Evolutionary conservation across 2,888 invertebrate species (phyloP).

Genomic region (Proisotoma minuta): DNA sequence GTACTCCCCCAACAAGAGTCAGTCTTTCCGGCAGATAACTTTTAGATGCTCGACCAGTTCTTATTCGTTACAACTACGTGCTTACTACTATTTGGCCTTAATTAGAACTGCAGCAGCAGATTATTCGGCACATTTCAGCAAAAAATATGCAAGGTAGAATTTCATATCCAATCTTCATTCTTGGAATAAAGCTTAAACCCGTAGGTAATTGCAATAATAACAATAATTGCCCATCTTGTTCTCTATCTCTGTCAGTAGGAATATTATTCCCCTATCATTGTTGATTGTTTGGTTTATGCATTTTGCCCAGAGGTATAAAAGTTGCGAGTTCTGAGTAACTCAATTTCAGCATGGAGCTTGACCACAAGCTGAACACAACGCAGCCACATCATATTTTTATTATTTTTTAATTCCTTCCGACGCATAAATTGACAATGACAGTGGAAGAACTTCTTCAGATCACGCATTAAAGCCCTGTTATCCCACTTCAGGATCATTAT

Average conservation of each 20-base stretch:
- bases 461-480: too few relatives aligned
- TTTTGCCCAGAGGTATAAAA: not conserved
- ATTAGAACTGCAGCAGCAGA: not conserved
- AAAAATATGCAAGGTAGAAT: not conserved
- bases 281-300: not conserved
- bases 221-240: not conserved
- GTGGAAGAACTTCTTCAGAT: too few relatives aligned
- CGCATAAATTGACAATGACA: too few relatives aligned
- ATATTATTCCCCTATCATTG: not conserved
- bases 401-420: too few relatives aligned
- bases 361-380: too few relatives aligned
- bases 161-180: not conserved
- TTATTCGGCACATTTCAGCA: not conserved
- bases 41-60: not conserved
- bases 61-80: not conserved
- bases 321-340: too few relatives aligned
- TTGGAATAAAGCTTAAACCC: not conserved
- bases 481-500: not conserved
- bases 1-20: not conserved
- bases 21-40: not conserved
- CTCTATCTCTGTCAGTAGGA: not conserved
- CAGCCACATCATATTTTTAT: too few relatives aligned
- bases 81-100: not conserved
- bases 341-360: too few relatives aligned
- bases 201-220: conserved; percentile 2